Conservation (phyloP, 2,797 vertebrate genomes). For the Microtus californicus region DNA sequence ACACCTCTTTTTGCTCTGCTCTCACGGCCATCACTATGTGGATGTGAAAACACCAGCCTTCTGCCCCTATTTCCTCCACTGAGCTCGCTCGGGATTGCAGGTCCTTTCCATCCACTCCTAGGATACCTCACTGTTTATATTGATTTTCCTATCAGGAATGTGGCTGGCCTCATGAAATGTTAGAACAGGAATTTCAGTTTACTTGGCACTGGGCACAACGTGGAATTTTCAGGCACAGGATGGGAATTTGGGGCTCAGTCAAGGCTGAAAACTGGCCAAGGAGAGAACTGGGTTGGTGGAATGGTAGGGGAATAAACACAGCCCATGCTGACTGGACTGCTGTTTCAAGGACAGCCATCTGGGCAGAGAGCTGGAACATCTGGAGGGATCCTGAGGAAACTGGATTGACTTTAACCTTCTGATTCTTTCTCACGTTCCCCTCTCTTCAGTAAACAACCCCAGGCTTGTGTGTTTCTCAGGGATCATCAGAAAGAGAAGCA, state of each 20-base stretch:
- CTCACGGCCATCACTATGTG: not conserved
- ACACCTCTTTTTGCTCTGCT: not conserved
- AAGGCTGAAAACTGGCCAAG: not conserved
- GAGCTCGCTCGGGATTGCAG: not conserved
- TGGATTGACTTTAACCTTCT: not conserved
- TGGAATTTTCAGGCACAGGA: not conserved
- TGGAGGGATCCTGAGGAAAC: not conserved
- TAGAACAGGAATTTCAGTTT: not conserved
- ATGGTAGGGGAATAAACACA: too few species aligned
- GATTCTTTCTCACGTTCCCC: not conserved
- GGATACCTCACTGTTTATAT: not conserved
- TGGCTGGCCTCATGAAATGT: not conserved
- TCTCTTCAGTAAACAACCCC: not conserved
- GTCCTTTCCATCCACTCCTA: not conserved
- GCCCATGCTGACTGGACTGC: too few species aligned
- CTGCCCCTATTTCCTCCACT: not conserved
- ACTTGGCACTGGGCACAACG: not conserved
- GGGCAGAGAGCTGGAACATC: not conserved
- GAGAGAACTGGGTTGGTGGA: not conserved
- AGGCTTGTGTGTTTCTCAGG: not conserved
- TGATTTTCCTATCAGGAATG: not conserved
- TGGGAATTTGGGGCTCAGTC: not conserved
- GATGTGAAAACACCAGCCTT: not conserved
- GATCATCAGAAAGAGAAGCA: not conserved
- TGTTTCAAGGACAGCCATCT: not conserved